A percentile compares a stretch with the other conserved stretches of the same genome.
Conservation (phyloP, 2,797 vertebrate genomes). For the Kryptolebias ocellatus region DNA sequence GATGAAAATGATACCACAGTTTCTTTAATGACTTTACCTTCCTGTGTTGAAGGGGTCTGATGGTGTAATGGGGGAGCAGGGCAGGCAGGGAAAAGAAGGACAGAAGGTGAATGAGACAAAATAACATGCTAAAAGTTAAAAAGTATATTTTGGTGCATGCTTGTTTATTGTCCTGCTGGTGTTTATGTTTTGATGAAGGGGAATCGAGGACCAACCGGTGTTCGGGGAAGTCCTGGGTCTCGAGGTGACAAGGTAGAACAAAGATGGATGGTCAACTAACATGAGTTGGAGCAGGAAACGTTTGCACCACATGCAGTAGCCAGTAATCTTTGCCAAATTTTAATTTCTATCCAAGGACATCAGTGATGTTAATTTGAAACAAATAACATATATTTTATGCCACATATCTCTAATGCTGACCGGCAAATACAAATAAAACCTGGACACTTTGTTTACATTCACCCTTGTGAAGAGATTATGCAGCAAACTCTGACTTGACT, state of each 20-base stretch:
- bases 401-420: too few relatives aligned
- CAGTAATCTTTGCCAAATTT: background rate
- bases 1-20: background rate
- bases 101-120: conserved; percentile 67
- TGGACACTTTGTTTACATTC: background rate
- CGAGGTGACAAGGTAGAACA: conserved; percentile 77
- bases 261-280: background rate
- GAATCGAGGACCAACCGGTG: conserved; percentile 69
- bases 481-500: background rate
- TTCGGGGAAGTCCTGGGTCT: conserved; percentile 69
- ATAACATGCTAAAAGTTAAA: background rate
- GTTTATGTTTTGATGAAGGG: conserved; percentile 60
- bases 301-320: background rate
- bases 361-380: background rate
- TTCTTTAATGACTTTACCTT: background rate
- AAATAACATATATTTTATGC: background rate
- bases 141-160: background rate
- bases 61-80: conserved; percentile 79
- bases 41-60: conserved; percentile 75
- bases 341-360: too few relatives aligned
- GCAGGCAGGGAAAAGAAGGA: conserved; percentile 79
- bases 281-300: background rate
- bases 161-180: background rate
- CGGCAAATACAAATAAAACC: background rate
- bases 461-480: background rate